Evolutionary conservation across 2,888 invertebrate species (phyloP).

Genomic region (Ophion obscuratus): DNA sequence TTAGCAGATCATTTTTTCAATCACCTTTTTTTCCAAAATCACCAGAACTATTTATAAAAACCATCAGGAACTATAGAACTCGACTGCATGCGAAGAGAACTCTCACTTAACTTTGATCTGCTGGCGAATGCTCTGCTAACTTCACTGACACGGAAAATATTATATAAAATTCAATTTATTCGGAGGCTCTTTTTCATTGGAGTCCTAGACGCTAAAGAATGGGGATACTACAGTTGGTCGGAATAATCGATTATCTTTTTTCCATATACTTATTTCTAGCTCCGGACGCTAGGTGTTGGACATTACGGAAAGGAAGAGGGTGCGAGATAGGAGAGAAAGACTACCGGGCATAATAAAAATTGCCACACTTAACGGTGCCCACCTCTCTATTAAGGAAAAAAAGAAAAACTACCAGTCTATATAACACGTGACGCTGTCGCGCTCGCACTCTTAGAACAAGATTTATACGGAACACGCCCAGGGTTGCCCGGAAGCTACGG

Average conservation of each 20-base stretch:
- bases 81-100: no score
- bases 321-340: not conserved
- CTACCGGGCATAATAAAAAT: conserved; percentile 47
- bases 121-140: no score
- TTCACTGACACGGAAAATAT: not conserved
- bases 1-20: no score
- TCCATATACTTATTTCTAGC: not conserved
- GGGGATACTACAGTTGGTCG: conserved; percentile 4
- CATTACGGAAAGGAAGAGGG: conserved; percentile 1
- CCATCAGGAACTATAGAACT: no score
- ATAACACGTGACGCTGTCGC: not conserved
- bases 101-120: no score
- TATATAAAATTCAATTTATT: not conserved
- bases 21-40: no score
- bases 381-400: conserved; percentile 58
- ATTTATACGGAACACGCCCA: conserved; percentile 63
- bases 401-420: conserved; percentile 39
- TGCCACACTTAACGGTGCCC: conserved; percentile 53
- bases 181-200: not conserved
- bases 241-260: not conserved
- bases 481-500: conserved; percentile 52
- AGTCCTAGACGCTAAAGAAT: not conserved
- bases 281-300: not conserved
- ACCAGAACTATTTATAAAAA: no score
- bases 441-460: conserved; percentile 36